Conservation (phyloP, 23 tunicate species). For the Phallusia fumigata region DNA sequence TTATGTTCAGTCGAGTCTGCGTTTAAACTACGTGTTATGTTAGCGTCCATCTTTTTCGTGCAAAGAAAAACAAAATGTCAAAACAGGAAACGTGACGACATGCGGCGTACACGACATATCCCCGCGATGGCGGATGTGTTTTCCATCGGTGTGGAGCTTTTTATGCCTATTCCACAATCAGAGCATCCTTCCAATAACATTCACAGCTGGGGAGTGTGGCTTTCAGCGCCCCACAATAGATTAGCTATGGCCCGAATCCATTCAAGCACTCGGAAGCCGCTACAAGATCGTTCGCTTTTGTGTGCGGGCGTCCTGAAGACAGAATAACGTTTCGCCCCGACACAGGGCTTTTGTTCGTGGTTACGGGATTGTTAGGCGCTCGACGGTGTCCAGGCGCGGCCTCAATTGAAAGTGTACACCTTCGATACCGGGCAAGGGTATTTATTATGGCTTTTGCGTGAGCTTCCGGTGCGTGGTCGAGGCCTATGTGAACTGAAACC, state of each 20-base stretch:
- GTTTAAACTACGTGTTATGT: too few species aligned
- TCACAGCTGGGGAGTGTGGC: conserved; percentile 17
- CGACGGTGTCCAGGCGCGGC: conserved; percentile 18
- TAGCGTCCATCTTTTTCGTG: too few species aligned
- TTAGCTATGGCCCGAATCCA: conserved; percentile 13
- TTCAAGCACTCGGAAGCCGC: conserved; percentile 15
- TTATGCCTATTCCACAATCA: background rate
- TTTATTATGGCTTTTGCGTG: conserved; percentile 17
- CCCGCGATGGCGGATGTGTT: background rate
- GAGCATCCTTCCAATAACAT: conserved; percentile 9
- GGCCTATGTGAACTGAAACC: conserved; percentile 39
- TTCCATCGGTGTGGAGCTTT: background rate
- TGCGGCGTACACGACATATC: too few species aligned
- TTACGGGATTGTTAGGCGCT: background rate
- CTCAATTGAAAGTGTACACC: conserved; percentile 37
- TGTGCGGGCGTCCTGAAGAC: conserved; percentile 11
- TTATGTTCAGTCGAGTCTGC: too few species aligned
- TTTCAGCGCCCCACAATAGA: conserved; percentile 7
- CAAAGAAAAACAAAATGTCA: too few species aligned
- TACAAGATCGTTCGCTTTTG: background rate
- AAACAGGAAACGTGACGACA: too few species aligned
- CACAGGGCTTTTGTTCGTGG: background rate
- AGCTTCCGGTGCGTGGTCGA: conserved; percentile 20
- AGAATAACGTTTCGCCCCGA: conserved; percentile 3
- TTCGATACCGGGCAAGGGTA: conserved; percentile 5